Base-by-base conservation (phyloP, 1,140 invertebrate species). In the Drosophila simulans region DNA sequence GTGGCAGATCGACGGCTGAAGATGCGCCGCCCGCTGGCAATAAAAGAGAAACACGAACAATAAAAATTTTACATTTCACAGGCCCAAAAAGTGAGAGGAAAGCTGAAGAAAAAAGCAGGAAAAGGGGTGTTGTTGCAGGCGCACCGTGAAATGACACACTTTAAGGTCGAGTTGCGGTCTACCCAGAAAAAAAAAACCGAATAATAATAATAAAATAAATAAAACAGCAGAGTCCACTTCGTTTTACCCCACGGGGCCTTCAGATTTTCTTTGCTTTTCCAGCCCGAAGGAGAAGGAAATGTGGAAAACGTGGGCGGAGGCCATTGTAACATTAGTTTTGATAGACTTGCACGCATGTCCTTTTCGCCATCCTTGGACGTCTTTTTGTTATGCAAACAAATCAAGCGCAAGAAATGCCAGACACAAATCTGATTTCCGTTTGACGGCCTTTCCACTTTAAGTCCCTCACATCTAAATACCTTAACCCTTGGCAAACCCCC, bases 41-140 rank as follows among this genome's bases (percentile, higher is more conserved):
- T 89, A 84, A 89, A 89, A 63, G 45, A 45, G 51, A 64, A 64
- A 89, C 84, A 89, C 80, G 77, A 89, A 89, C 85, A 89, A 89
- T 89, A 89, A 88, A 89, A 88, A 89, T 89, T 89, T 53, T 80
- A 90, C 80, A 89, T 77, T 89, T 83, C 54, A 73, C 76, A 62
- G 70, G 77, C 68, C 68, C 58, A 65, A 59, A 25, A 62, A 69
- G 63, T 59, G 49, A 31, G 35, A 11, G 34, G 34, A 39, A 46
- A 59, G 54, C 53, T 31, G 57, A 51, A 25, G 52, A 13, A 17
- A 27, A 17, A 27, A 5, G 13, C 7, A 1, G 35, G 37, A 25
- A 13, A 52, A 17, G 40, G 63, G 31, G 37, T 27, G 25, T 40
- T 20, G 42, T 40, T 40, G 48, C 43, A 34, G 25, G 43, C 11